A percentile compares a stretch with the other conserved stretches of the same genome.
Evolutionary conservation across 2,888 invertebrate genomes (phyloP).

Genomic region (Herminia tarsipennalis): DNA sequence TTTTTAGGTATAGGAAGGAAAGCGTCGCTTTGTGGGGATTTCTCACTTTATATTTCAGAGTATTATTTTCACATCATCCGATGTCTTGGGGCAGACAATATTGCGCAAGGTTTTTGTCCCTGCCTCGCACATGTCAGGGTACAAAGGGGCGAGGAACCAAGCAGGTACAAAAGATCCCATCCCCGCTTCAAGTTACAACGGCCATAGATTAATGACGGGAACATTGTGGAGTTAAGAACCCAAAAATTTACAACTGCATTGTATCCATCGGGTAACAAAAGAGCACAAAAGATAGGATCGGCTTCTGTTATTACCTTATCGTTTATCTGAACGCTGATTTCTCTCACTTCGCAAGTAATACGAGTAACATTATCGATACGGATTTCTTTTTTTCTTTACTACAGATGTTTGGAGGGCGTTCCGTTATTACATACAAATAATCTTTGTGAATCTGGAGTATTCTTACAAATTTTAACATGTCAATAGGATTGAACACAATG

Average conservation of each 20-base stretch:
- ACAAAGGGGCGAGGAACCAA: conserved; percentile 69
- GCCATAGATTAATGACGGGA: conserved; percentile 83
- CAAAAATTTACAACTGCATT: conserved; percentile 85
- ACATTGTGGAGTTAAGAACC: conserved; percentile 83
- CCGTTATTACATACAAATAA: conserved; percentile 74
- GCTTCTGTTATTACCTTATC: conserved; percentile 84
- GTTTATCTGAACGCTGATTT: conserved; percentile 75
- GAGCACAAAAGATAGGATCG: conserved; percentile 79
- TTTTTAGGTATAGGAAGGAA: conserved; percentile 21
- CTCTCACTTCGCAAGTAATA: conserved; percentile 80
- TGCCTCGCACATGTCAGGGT: conserved; percentile 79
- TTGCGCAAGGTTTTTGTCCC: conserved; percentile 82
- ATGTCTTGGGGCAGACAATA: conserved; percentile 70
- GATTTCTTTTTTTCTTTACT: conserved; percentile 57
- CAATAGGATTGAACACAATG: conserved; percentile 31
- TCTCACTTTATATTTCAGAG: conserved; percentile 59
- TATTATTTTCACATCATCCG: conserved; percentile 77
- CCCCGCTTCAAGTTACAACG: conserved; percentile 81
- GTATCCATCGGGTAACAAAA: conserved; percentile 71
- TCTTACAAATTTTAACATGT: conserved; percentile 36
- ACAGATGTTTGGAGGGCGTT: conserved; percentile 81
- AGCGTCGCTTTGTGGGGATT: conserved; percentile 8
- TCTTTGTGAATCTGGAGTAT: conserved; percentile 51
- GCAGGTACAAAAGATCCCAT: conserved; percentile 80
- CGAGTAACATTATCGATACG: conserved; percentile 70